Base-by-base conservation (phyloP, 2,797 vertebrate species). In the Pseudomugil tenellus region DNA sequence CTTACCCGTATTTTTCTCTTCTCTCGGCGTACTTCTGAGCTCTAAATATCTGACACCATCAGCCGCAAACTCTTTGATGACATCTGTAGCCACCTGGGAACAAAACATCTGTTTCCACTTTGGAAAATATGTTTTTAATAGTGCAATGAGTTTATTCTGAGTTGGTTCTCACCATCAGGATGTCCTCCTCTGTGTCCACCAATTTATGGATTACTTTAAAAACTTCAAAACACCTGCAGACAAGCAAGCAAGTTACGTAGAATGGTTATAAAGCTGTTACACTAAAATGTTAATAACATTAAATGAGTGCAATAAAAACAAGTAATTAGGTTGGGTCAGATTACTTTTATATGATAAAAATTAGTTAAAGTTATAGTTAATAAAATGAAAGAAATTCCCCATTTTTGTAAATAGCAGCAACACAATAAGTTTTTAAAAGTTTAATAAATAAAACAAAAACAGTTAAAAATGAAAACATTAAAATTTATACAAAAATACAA, bases 41-140 rank as follows among this genome's bases (percentile, higher is more conserved):
- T 99, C 98, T 82, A 99, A 86, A 81, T 99, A 99, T 86, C 96
- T 98, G 34, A 99, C 96, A 34, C 97, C 97, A 84, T 99, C 98
- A 51, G 92, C 94, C 39, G 97, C 96, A 96, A 99, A 99, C 85
- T 99, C 98, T 78, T 85, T 95, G 86, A 99, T 96, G 49, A 98
- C 94, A 85, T 97, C 96, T 92, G 95, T 97, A 32, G 96, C 95
- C 84, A 99, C 95, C 98, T 99, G 29, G 9, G 66, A 51, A 48
- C 17, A 52, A 43, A 52, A 34, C 1, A 21, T 3, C 28, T 39
- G 6, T 23, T 25, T 1, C 28, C 11, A 48, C 10, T 34, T n/a
- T 32, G 4, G 2, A 9, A 29, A 51, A 63, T 5, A 5, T 5
- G n/a, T n/a, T 37, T 25, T 41, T 35, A 23, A 17, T n/a, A 16